A percentile compares a stretch with the other conserved stretches of the same genome.
phyloP scores from a whole-genome alignment of 2,888 invertebrate species.

The Alsophila aescularia region DNA sequence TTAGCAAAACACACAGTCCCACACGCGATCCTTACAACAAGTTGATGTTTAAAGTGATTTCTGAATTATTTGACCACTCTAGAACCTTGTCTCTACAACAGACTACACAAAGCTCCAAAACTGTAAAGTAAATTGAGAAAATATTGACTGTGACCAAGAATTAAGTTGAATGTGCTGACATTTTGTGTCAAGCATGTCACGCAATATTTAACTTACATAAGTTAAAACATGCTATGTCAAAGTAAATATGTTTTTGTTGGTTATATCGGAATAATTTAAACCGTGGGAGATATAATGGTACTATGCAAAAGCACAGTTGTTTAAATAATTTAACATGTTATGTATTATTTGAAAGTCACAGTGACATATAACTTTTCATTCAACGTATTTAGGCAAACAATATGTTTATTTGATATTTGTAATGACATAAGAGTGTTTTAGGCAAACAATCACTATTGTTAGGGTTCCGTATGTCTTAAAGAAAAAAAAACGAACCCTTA shows the following conservation, averaged over 20 bases:
- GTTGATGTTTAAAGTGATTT: conserved; percentile 30
- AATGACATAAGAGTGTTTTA: too few species aligned
- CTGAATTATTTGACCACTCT: conserved; percentile 17
- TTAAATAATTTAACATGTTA: too few species aligned
- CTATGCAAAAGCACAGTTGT: too few species aligned
- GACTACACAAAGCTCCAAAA: not conserved
- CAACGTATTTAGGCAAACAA: too few species aligned
- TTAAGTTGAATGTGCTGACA: conserved; percentile 7
- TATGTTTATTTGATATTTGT: too few species aligned
- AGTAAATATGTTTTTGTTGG: not conserved
- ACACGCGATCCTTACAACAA: conserved; percentile 34
- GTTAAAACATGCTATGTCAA: conserved; percentile 14
- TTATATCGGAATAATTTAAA: not conserved
- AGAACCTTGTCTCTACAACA: conserved; percentile 8
- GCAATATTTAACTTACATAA: conserved; percentile 18
- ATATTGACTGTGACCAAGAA: conserved; percentile 3
- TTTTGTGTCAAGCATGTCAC: conserved; percentile 29
- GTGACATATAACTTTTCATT: too few species aligned
- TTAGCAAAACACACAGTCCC: conserved; percentile 41
- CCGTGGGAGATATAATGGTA: not conserved
- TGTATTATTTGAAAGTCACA: too few species aligned
- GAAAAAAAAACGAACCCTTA: too few species aligned
- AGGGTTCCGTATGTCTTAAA: too few species aligned
- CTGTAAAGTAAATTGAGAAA: not conserved
- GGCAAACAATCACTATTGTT: too few species aligned